A percentile compares a stretch with the other conserved stretches of the same genome.
phyloP scores from a whole-genome alignment of 2,113 vertebrate species.

The Neodontobutis hainanensis region DNA sequence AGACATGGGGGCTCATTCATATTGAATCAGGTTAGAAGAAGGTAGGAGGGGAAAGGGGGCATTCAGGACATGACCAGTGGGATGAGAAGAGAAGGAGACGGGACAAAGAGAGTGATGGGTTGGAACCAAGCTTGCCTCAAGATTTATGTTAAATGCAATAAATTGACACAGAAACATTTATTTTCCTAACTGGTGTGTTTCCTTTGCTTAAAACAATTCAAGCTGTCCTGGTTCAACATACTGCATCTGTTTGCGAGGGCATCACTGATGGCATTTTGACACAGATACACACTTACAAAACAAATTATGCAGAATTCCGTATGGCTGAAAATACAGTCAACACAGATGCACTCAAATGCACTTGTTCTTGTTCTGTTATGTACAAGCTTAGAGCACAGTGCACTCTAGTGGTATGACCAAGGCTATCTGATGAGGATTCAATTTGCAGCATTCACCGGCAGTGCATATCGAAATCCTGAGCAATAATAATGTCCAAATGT shows the following conservation, averaged over 20 bases:
- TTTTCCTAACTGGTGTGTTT: slow-evolving; percentile 1
- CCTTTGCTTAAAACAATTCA: neutral
- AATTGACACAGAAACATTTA: slow-evolving; percentile 7
- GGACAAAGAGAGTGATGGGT: slow-evolving; percentile 21
- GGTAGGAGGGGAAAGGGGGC: slow-evolving; percentile 17
- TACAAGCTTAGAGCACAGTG: slow-evolving; percentile 40
- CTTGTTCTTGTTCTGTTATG: neutral
- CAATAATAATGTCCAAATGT: slow-evolving; percentile 15
- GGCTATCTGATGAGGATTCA: neutral
- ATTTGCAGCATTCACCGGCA: slow-evolving; percentile 1
- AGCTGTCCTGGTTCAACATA: neutral
- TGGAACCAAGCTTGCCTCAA: neutral
- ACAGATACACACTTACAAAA: neutral
- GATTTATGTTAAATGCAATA: neutral
- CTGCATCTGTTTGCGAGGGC: slow-evolving; percentile 1
- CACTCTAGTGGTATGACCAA: slow-evolving; percentile 57
- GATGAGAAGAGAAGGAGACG: slow-evolving; percentile 36
- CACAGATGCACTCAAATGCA: neutral
- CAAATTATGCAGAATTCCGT: neutral
- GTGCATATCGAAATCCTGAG: slow-evolving; percentile 2
- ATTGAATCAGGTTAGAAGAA: slow-evolving; percentile 61
- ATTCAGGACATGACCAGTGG: slow-evolving; percentile 26
- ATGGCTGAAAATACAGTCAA: neutral
- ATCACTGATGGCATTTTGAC: neutral
- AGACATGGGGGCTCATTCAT: slow-evolving; percentile 65